Percentiles rank a stretch among this genome's conserved stretches.
Evolutionary conservation across 2,888 invertebrate genomes (phyloP).

Genomic region (Drosophila koepferae): DNA sequence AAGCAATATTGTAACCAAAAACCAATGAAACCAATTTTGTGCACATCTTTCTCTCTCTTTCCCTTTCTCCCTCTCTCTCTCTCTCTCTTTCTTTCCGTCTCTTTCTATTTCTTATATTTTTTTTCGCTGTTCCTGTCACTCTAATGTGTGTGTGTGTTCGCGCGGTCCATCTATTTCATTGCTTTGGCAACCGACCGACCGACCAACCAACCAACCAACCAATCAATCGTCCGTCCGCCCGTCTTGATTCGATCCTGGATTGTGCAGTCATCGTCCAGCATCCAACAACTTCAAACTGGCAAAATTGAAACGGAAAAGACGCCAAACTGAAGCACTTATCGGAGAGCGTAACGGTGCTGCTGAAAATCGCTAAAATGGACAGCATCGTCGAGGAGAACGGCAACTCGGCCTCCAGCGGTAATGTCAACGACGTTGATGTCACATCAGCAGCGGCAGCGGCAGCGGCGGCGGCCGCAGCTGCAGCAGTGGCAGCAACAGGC

Average conservation of each 20-base stretch:
- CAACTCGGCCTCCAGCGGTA: conserved; percentile 84
- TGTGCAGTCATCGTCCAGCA: conserved; percentile 41
- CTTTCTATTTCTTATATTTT: not conserved
- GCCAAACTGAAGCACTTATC: conserved; percentile 86
- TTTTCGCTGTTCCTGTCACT: conserved; percentile 1
- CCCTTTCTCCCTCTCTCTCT: not conserved
- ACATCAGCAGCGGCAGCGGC: conserved; percentile 46
- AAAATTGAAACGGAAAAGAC: conserved; percentile 82
- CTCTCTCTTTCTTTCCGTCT: conserved; percentile 1
- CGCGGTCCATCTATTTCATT: conserved; percentile 13
- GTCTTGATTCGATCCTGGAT: not conserved
- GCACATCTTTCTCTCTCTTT: conserved; percentile 13
- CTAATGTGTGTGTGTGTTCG: conserved; percentile 10
- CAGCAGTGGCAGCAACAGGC: conserved; percentile 46
- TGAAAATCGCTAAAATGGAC: conserved; percentile 89
- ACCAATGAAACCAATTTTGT: conserved; percentile 34
- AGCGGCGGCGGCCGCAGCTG: conserved; percentile 44
- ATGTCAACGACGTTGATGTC: conserved; percentile 74
- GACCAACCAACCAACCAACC: no score
- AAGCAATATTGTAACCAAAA: conserved; percentile 53
- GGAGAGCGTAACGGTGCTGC: conserved; percentile 88
- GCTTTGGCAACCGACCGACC: conserved; percentile 2
- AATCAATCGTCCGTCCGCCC: not conserved
- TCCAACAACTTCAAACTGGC: conserved; percentile 77
- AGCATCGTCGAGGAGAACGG: conserved; percentile 96